Evolutionary conservation across 2,888 invertebrate species (phyloP).

Genomic region (Andrena marginata): DNA sequence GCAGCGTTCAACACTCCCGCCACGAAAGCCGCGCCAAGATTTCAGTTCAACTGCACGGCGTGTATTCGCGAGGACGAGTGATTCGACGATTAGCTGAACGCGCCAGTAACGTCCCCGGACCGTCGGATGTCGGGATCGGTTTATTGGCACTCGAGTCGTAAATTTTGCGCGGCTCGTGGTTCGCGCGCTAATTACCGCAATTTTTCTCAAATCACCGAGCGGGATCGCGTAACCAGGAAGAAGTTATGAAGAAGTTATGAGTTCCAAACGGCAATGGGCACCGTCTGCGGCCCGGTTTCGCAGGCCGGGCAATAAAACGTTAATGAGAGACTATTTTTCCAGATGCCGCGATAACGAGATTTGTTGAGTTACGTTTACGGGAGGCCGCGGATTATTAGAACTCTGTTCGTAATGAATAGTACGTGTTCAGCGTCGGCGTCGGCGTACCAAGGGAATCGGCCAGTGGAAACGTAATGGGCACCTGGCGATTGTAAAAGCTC

Average conservation of each 20-base stretch:
- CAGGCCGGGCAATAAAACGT: constrained; percentile 29
- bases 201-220: constrained; percentile 43
- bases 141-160: constrained; percentile 32
- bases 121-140: not conserved
- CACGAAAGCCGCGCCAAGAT: not conserved
- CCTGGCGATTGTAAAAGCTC: constrained; percentile 67
- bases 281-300: not conserved
- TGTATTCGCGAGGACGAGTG: not conserved
- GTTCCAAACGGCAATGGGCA: constrained; percentile 1
- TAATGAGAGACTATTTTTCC: constrained; percentile 41
- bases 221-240: constrained; percentile 45
- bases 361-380: constrained; percentile 14
- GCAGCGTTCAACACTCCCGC: not conserved
- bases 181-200: constrained; percentile 40
- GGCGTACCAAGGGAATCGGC: constrained; percentile 31
- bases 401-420: constrained; percentile 7
- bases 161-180: constrained; percentile 32
- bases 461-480: constrained; percentile 62
- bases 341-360: constrained; percentile 39
- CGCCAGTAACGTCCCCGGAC: not conserved
- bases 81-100: constrained; percentile 8
- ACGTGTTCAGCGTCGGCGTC: not conserved
- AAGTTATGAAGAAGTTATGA: constrained; percentile 31
- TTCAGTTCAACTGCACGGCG: not conserved
- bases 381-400: constrained; percentile 19